Evolutionary conservation across 2,113 vertebrate species (phyloP).

Genomic region (Origma solitaria): DNA sequence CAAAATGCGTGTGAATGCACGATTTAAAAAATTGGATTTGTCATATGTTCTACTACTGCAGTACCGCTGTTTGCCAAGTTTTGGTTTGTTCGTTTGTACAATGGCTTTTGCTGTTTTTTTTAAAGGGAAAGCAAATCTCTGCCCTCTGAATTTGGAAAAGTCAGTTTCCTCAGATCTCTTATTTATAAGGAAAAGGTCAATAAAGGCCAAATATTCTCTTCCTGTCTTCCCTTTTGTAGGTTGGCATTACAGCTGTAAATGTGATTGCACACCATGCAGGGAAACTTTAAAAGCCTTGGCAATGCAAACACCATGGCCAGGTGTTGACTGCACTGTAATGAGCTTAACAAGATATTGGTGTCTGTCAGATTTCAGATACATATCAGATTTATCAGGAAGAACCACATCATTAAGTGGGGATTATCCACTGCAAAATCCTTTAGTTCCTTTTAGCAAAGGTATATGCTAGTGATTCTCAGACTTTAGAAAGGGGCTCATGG

Average conservation of each 20-base stretch:
- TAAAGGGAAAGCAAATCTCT: neutral
- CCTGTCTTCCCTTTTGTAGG: rapidly evolving
- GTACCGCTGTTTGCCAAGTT: neutral
- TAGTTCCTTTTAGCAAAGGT: neutral
- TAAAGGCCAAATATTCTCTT: neutral
- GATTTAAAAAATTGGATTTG: neutral
- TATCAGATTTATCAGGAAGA: neutral
- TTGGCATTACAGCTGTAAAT: neutral
- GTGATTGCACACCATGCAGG: neutral
- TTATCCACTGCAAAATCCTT: neutral
- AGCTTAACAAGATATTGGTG: neutral
- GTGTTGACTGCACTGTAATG: neutral
- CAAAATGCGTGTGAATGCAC: rapidly evolving
- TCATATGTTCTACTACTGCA: rapidly evolving
- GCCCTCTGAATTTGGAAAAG: neutral
- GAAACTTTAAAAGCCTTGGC: neutral
- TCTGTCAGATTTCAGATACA: neutral
- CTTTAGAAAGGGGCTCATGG: neutral
- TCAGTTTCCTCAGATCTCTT: neutral
- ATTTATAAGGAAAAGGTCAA: neutral
- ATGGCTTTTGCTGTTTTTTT: neutral
- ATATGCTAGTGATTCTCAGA: neutral
- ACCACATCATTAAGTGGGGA: neutral
- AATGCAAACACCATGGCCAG: neutral
- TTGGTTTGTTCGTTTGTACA: neutral